A percentile compares a stretch with the other conserved stretches of the same genome.
phyloP scores from a whole-genome alignment of 37 sponge, comb jelly and placozoan genomes.

The Corticium candelabrum region DNA sequence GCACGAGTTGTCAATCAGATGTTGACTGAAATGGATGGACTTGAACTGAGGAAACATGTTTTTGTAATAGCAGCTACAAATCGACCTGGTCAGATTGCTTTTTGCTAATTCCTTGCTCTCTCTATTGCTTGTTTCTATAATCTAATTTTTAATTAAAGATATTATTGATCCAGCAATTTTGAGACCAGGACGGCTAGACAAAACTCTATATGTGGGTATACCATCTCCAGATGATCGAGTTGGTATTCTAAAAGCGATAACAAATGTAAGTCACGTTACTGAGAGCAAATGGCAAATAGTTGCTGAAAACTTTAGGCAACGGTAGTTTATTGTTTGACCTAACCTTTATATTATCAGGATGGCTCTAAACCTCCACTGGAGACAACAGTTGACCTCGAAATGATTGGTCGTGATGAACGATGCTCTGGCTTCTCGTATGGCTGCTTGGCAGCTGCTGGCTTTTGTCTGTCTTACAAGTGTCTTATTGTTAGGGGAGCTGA shows the following conservation, averaged over 20 bases:
- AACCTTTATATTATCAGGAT: constrained; percentile 9
- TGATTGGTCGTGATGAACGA: constrained; percentile 26
- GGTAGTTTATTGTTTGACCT: not conserved
- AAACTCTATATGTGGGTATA: constrained; percentile 76
- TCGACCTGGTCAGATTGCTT: constrained; percentile 52
- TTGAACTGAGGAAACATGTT: constrained; percentile 80
- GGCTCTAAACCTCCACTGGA: constrained; percentile 40
- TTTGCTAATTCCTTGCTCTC: not conserved
- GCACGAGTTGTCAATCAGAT: constrained; percentile 95
- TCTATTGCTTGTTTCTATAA: no score
- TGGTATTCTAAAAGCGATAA: constrained; percentile 78
- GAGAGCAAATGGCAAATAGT: no score
- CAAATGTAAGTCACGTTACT: constrained; percentile 42
- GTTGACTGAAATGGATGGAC: constrained; percentile 98
- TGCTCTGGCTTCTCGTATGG: constrained; percentile 56
- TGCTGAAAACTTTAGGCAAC: not conserved
- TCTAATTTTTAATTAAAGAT: constrained; percentile 36
- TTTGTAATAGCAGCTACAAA: constrained; percentile 96
- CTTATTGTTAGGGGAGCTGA: constrained; percentile 80
- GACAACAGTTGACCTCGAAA: constrained; percentile 40
- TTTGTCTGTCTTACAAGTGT: not conserved
- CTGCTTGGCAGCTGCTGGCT: no score
- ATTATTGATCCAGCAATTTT: constrained; percentile 95
- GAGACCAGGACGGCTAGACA: constrained; percentile 94
- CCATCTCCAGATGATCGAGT: constrained; percentile 62